phyloP scores from a whole-genome alignment of 2,888 invertebrate genomes.

The Eristalis tenax region DNA sequence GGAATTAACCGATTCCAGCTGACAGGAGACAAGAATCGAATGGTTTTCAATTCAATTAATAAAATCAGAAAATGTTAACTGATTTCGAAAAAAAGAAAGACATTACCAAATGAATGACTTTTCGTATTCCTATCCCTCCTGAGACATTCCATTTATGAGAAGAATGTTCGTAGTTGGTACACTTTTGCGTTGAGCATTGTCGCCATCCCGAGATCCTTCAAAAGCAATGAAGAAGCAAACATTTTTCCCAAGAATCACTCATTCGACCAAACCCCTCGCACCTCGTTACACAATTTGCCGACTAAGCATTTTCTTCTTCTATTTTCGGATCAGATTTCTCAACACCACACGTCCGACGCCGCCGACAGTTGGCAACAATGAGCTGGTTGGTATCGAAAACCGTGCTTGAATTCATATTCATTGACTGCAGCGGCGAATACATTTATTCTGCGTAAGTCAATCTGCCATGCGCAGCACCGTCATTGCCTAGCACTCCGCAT shows the following conservation, averaged over 20 bases:
- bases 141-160: no score
- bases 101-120: no score
- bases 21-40: background rate
- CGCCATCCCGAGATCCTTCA: no score
- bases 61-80: no score
- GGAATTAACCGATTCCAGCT: background rate
- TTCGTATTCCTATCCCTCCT: no score
- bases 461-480: background rate
- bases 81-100: no score
- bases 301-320: background rate
- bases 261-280: no score
- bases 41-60: background rate
- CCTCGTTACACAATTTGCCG: background rate
- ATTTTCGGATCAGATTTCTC: background rate
- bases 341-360: background rate
- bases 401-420: background rate
- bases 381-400: background rate
- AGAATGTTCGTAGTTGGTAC: no score
- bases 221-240: no score
- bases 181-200: background rate
- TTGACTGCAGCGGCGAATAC: background rate
- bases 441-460: background rate
- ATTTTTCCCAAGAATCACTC: background rate
- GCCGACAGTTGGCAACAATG: background rate
- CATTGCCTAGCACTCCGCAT: background rate